phyloP scores from a whole-genome alignment of 2,113 vertebrate species.

The Pithys albifrons region DNA sequence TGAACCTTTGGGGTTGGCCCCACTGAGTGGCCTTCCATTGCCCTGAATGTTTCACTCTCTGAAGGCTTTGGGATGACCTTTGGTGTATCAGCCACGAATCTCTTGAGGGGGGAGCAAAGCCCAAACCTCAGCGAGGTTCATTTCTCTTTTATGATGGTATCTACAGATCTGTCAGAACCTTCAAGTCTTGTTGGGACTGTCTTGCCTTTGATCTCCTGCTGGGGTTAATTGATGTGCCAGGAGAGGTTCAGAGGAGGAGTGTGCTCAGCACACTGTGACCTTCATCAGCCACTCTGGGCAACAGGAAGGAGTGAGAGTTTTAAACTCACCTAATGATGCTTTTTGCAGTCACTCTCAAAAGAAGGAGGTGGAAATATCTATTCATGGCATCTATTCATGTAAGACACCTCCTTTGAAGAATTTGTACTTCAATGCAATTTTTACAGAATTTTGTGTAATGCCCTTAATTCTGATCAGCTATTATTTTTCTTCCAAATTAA shows the following conservation, averaged over 20 bases:
- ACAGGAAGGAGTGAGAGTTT: neutral
- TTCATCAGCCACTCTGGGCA: neutral
- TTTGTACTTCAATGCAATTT: neutral
- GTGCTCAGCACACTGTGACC: neutral
- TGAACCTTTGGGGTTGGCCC: neutral
- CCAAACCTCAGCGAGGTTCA: neutral
- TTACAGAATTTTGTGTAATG: neutral
- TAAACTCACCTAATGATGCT: neutral
- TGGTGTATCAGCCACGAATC: slow-evolving; percentile 15
- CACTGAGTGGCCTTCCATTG: neutral
- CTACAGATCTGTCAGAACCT: slow-evolving; percentile 50
- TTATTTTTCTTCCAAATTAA: neutral
- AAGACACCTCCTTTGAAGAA: neutral
- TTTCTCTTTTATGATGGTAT: slow-evolving; percentile 37
- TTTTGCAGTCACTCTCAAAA: neutral
- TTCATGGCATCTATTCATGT: neutral
- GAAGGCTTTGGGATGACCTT: neutral
- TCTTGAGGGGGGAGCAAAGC: neutral
- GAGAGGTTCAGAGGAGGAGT: slow-evolving; percentile 19
- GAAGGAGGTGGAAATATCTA: neutral
- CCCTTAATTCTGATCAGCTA: neutral
- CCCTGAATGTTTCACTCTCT: neutral
- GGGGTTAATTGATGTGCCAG: slow-evolving; percentile 22
- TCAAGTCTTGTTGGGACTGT: neutral
- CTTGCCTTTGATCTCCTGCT: slow-evolving; percentile 49